Base-by-base conservation (phyloP, 2,113 vertebrate genomes). In the Eulacestoma nigropectus region DNA sequence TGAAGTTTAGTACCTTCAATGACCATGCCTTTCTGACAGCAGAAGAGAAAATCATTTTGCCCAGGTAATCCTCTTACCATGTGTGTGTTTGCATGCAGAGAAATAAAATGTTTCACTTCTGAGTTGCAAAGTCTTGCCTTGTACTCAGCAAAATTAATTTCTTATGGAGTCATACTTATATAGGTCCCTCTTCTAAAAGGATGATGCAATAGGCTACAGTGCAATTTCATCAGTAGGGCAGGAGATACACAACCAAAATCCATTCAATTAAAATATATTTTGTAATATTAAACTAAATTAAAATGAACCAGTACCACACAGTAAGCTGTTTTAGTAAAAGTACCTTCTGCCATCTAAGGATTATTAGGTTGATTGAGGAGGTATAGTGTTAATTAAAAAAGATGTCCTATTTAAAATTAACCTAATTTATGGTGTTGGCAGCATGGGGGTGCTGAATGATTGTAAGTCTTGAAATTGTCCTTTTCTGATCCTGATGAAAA, bases 1-100 rank as follows among this genome's bases (percentile, higher is more conserved):
- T 98, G 93, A 99, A 99, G 97, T 99, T 99, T 96, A 99, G 98
- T 98, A 99, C 99, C 96, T 99, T 99, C 96, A 99, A 99, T 64
- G 99, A 99, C 93, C 99, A 99, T 14, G 99, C 99, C 76, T 99
- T 99, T 21, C 97, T 99, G 74, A 98, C 98, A 85, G 98, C 99
- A 73, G 99, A 99, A 95, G 99, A 99, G 95, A 99, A 99, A 95
- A 99, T 99, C 22, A 99, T 99, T 97, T 97, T 99, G 91, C 99
- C 99, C 91, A 99, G 99, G 99, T 99, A 98, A 96, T 87, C 18
- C 52, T 62, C 47, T 22, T 67, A 8, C 33, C 20, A 59, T 41
- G 17, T 35, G 17, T 35, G 17, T 32, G 49, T 65, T 56, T 73
- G 52, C 46, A 10, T 23, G 35, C 2, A 6, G 62, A 87, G 30